These are phyloP conservation scores for Actenoides hombroni DNA, from an alignment of 2,113 vertebrate species.

Conservation along the genomic window DNA sequence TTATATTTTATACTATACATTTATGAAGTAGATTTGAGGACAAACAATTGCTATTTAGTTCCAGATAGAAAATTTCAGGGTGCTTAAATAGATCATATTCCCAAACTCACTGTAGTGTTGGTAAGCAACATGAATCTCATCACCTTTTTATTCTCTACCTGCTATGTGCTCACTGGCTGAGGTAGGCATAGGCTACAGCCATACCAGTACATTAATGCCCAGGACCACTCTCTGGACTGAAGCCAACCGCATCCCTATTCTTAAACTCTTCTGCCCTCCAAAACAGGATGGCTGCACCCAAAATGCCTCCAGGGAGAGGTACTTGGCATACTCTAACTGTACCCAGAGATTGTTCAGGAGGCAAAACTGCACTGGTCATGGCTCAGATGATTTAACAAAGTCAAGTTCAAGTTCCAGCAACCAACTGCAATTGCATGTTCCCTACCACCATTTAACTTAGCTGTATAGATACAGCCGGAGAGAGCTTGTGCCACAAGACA, in stretches of 20 bases:
- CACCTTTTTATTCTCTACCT: not conserved
- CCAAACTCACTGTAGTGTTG: not conserved
- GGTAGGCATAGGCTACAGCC: not conserved
- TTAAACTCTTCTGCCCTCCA: not conserved
- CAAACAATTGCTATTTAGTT: not conserved
- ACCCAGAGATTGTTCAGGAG: not conserved
- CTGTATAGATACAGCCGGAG: not conserved
- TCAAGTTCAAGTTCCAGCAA: not conserved
- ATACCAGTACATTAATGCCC: not conserved
- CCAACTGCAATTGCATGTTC: not conserved
- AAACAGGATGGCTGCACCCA: not conserved
- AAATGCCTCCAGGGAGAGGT: not conserved
- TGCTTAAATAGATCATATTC: not conserved
- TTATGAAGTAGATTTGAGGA: not conserved
- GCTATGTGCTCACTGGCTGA: not conserved
- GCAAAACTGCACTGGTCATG: not conserved
- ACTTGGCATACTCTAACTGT: not conserved
- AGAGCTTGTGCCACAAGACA: not conserved
- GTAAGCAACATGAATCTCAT: not conserved
- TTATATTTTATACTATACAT: not conserved
- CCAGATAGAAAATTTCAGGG: not conserved
- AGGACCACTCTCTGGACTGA: not conserved
- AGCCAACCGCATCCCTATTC: not conserved
- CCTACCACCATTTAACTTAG: not conserved
- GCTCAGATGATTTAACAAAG: not conserved